These are phyloP conservation scores for Fulmarus glacialis DNA, from an alignment of 2,113 vertebrate genomes.

Conservation along the genomic window DNA sequence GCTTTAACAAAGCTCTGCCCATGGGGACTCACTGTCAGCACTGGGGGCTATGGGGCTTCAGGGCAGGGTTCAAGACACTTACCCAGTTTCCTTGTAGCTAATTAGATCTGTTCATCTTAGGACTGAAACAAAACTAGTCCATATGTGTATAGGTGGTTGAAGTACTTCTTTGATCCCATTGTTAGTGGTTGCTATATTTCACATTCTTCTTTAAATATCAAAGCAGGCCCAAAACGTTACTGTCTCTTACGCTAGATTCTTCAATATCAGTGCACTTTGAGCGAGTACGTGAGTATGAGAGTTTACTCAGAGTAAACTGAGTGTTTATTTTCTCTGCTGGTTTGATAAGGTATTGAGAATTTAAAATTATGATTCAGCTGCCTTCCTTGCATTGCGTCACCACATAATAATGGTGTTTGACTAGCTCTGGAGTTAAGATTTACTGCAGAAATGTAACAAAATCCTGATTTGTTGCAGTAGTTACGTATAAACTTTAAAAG, in stretches of 20 bases:
- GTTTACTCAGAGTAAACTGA: neutral
- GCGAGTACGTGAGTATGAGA: neutral
- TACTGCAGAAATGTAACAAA: neutral
- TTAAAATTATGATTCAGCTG: neutral
- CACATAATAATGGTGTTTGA: neutral
- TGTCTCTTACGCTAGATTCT: neutral
- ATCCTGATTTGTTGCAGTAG: neutral
- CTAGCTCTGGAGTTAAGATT: neutral
- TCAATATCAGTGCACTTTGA: neutral
- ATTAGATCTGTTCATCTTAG: neutral
- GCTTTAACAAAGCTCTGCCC: neutral
- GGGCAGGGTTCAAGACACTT: neutral
- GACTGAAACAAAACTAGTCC: neutral
- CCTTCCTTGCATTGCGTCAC: neutral
- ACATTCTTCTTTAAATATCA: neutral
- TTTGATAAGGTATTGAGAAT: neutral
- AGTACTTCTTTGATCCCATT: neutral
- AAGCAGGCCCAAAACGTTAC: neutral
- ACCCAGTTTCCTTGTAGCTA: neutral
- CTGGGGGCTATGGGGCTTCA: neutral
- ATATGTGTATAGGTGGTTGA: neutral
- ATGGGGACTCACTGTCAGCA: rapidly evolving
- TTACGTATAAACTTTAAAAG: neutral
- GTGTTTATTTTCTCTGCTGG: neutral
- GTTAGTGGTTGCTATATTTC: neutral